Base-by-base conservation (phyloP, 2,888 invertebrate genomes). In the Chrysina gloriosa region DNA sequence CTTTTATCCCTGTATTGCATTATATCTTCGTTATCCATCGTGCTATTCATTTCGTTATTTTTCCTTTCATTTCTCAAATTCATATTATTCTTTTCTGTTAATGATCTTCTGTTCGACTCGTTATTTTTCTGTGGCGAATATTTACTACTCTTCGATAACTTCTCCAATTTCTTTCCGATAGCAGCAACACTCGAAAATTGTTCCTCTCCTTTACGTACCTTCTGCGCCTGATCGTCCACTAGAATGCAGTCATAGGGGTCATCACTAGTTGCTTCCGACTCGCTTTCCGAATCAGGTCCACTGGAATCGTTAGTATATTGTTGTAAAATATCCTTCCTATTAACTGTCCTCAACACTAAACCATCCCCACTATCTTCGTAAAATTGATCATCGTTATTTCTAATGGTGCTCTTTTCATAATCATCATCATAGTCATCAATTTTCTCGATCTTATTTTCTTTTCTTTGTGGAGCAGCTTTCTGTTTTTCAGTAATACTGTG, bases 221-320 rank as follows among this genome's bases (percentile, higher is more conserved):
- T 80, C 58, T 79, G 79, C 47, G 82, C 78, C 69, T 86, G 80
- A 83, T 94, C 94, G 74, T 94, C 92, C 23, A 94, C 92, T 61
- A 95, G 91, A 73, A 94, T 94, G 79, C 94, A 94, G 78, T 91
- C 91, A 75, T 91, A 90, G 25, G 90, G 90, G 84, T 91, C 91
- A 52, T 90, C 91, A 77, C 90, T 91, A 52, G 90, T 90, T 76
- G 87, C 86, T 74, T 88, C 87, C 56, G 90, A 90, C 70, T 83
- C 82, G 39, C 86, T 86, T 73, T 89, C 90, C 5, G 90, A 89
- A 77, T 90, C 90, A 70, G 89, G 88, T 71, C 85, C 86, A 76
- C 86, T 84, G 3, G 79, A 82, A 72, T 85, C 85, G 74, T 88
- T 88, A 56, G 84, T 85, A 79, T 91, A 91, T 81, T 89, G 90